Evolutionary conservation across 2,888 invertebrate species (phyloP).

Genomic region (Luperina nickerlii): DNA sequence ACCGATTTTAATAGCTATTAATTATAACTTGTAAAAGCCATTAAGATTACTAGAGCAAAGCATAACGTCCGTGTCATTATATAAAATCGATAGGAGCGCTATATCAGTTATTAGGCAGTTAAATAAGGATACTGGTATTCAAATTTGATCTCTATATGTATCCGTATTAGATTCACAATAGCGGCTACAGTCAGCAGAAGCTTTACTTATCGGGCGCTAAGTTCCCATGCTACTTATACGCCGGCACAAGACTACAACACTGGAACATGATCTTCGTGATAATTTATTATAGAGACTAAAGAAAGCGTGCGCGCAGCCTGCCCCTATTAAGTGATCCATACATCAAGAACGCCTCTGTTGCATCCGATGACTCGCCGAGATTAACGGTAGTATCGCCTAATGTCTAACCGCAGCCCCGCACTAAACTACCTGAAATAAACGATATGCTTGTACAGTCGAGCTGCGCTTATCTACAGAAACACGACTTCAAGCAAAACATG

Average conservation of each 20-base stretch:
- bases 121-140: conserved; percentile 21
- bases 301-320: conserved; percentile 81
- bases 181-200: conserved; percentile 13
- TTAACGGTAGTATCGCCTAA: conserved; percentile 75
- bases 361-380: conserved; percentile 66
- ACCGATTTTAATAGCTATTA: conserved; percentile 38
- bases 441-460: conserved; percentile 43
- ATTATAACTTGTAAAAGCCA: conserved; percentile 46
- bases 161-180: conserved; percentile 38
- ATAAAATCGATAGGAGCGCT: conserved; percentile 51
- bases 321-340: conserved; percentile 80
- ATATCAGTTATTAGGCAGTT: conserved; percentile 48
- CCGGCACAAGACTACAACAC: conserved; percentile 80
- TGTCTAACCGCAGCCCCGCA: conserved; percentile 55
- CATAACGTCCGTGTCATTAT: conserved; percentile 56
- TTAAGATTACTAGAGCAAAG: conserved; percentile 61
- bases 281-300: conserved; percentile 85
- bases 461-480: conserved; percentile 38
- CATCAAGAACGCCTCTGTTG: conserved; percentile 72
- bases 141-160: conserved; percentile 42
- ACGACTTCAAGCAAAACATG: conserved; percentile 44
- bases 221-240: conserved; percentile 83
- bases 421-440: conserved; percentile 52
- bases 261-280: conserved; percentile 87
- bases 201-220: conserved; percentile 61